Percentiles rank a stretch among this genome's conserved stretches.
Evolutionary conservation across 2,113 vertebrate genomes (phyloP).

Genomic region (Ceyx margarethae): DNA sequence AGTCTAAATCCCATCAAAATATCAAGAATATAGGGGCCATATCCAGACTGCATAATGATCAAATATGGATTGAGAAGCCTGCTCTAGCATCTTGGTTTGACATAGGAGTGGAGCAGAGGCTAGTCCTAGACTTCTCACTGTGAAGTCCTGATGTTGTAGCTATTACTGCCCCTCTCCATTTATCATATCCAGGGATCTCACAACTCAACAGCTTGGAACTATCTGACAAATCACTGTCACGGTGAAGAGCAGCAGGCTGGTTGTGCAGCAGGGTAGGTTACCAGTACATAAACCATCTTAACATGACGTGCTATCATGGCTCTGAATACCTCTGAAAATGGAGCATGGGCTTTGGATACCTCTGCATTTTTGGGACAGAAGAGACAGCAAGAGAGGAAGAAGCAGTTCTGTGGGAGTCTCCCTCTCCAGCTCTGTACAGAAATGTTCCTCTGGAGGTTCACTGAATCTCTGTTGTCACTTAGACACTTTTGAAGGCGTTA

Average conservation of each 20-base stretch:
- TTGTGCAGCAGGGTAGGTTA: neutral
- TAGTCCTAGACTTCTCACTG: neutral
- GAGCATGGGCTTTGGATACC: neutral
- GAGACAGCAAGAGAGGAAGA: neutral
- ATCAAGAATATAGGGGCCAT: fast-evolving
- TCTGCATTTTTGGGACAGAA: neutral
- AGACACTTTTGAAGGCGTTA: neutral
- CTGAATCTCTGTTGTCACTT: neutral
- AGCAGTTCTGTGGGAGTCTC: neutral
- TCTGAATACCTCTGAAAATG: neutral
- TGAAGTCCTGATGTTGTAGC: neutral
- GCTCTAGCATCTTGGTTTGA: neutral
- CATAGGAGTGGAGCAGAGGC: neutral
- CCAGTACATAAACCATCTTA: neutral
- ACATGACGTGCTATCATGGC: fast-evolving
- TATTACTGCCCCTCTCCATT: neutral
- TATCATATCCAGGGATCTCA: neutral
- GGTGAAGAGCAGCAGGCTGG: neutral
- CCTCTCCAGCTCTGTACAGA: neutral
- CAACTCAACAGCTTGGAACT: neutral
- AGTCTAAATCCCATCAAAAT: neutral
- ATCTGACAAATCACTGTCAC: neutral
- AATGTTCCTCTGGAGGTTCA: neutral
- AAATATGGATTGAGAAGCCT: neutral
- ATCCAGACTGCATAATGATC: neutral